Evolutionary conservation across 1,140 invertebrate genomes (phyloP), one percentile per base, ranked within the genome.

Genomic region (Pomacea maculata): DNA sequence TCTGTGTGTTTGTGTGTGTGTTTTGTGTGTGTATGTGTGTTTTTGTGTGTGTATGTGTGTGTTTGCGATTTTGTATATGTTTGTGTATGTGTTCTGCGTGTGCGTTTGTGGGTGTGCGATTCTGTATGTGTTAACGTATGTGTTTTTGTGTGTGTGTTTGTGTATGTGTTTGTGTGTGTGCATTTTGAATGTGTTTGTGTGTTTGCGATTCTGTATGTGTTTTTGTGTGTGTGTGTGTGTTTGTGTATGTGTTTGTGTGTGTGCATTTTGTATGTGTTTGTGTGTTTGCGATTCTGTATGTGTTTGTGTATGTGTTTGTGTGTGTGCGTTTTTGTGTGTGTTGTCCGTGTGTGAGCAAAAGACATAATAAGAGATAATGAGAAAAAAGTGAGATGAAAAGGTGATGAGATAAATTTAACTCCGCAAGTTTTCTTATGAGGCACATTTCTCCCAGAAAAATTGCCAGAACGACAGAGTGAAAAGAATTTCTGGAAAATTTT

Each of bases 131-230:
- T 67, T 4, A 0, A 0, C 0, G 0, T 25, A 25, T 25, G 25
- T 25, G 1, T 6, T 4, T 0, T 4, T 72, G 70, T 72, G 70
- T 72, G 70, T 72, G 70, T 72, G 64, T 67, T 4, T 25, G 25
- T 25, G 0, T 25, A 25, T 25, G 25, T 25, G 1, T 6, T 4
- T 0, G 11, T 14, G 57, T 14, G 57, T 1, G 57, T 5, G 57
- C n/a, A n/a, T n/a, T n/a, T n/a, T n/a, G n/a, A n/a, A n/a, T 72
- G 70, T 72, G 70, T 72, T 5, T 72, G 70, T 72, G 70, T 72
- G 70, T 72, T 7, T 72, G 70, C 10, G n/a, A n/a, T n/a, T n/a
- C n/a, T n/a, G n/a, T n/a, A n/a, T n/a, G n/a, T n/a, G 70, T 72
- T 45, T 5, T 72, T 72, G 70, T 72, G 70, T 72, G 70, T 72